A percentile compares a stretch with the other conserved stretches of the same genome.
Evolutionary conservation across 2,113 vertebrate genomes (phyloP).

Genomic region (Aspiorhynchus laticeps): DNA sequence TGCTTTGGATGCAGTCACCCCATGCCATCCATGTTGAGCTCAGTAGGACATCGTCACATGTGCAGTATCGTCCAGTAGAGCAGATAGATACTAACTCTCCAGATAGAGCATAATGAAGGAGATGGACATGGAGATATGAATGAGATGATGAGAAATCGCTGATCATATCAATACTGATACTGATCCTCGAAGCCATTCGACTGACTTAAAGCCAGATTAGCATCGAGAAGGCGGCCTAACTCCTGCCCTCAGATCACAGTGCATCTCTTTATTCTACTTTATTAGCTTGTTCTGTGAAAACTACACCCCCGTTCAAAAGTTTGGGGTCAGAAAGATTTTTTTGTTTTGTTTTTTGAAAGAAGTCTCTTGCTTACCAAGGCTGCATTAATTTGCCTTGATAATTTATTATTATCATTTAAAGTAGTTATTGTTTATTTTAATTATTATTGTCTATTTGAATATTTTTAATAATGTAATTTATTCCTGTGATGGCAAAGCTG

Average conservation of each 20-base stretch:
- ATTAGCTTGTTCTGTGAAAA: background rate
- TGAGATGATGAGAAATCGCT: constrained; percentile 21
- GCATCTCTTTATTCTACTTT: background rate
- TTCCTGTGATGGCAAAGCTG: background rate
- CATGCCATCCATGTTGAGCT: background rate
- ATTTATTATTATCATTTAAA: background rate
- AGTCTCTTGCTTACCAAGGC: background rate
- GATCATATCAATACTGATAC: constrained; percentile 23
- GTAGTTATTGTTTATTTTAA: background rate
- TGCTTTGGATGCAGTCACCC: constrained; percentile 2
- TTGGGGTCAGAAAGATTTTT: background rate
- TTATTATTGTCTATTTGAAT: too few relatives aligned
- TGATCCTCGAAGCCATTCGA: constrained; percentile 2
- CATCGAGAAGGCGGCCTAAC: background rate
- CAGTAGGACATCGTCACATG: background rate
- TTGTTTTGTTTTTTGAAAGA: background rate
- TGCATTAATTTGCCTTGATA: background rate
- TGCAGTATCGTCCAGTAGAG: background rate
- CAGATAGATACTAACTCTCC: constrained; percentile 3
- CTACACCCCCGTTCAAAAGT: background rate
- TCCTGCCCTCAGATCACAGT: constrained; percentile 20
- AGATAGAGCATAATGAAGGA: constrained; percentile 28
- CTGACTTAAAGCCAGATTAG: constrained; percentile 7
- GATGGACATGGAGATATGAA: constrained; percentile 8
- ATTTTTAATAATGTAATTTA: background rate